Evolutionary conservation across 1,140 invertebrate genomes (phyloP).

Genomic region (Magallana gigas): DNA sequence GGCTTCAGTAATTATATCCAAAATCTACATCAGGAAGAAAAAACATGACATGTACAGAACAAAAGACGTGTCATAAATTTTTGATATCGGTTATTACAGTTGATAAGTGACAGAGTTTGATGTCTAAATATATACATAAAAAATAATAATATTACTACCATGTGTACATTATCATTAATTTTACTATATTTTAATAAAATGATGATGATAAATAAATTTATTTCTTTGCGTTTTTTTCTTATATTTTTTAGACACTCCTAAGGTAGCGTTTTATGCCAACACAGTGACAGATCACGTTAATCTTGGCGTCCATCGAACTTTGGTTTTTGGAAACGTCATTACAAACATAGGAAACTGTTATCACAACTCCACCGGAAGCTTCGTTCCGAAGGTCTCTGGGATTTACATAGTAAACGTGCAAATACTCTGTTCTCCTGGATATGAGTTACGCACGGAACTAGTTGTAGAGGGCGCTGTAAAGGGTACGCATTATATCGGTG

Average conservation of each 20-base stretch:
- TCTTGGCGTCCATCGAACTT: background rate
- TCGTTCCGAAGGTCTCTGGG: background rate
- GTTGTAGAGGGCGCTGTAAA: background rate
- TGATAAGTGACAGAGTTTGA: too few relatives aligned
- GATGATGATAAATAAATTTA: too few relatives aligned
- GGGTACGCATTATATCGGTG: background rate
- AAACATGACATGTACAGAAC: too few relatives aligned
- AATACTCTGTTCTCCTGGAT: background rate
- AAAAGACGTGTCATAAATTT: too few relatives aligned
- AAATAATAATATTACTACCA: too few relatives aligned
- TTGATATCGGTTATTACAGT: too few relatives aligned
- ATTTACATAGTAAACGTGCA: background rate
- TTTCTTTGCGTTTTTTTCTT: too few relatives aligned
- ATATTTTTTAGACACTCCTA: background rate
- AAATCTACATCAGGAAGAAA: too few relatives aligned
- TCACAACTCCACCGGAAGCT: conserved; percentile 11
- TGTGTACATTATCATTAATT: too few relatives aligned
- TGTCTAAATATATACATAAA: too few relatives aligned
- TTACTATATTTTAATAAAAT: too few relatives aligned
- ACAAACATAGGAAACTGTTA: conserved; percentile 12
- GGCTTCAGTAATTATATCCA: too few relatives aligned
- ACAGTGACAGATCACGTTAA: background rate
- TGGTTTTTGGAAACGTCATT: background rate
- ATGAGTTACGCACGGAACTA: background rate
- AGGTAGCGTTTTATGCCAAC: conserved; percentile 30